Conservation (phyloP, 2,797 vertebrate species). For the Gastrophryne carolinensis region DNA sequence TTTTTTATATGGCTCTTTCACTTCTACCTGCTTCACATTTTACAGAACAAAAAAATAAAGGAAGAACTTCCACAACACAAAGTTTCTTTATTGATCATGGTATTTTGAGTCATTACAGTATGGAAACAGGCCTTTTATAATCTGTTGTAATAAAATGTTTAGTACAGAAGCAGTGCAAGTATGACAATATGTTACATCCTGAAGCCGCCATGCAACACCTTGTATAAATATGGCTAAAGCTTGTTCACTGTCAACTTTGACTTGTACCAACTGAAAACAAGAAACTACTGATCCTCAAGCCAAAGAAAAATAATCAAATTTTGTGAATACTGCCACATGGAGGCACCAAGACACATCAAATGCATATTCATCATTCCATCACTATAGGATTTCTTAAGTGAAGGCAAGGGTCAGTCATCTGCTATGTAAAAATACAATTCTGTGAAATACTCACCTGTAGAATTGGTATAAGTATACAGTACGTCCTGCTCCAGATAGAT, state of each 20-base stretch:
- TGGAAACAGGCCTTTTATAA: conserved; percentile 14
- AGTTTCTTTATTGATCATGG: conserved; percentile 25
- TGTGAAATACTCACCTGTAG: too few species aligned
- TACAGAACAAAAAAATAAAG: too few species aligned
- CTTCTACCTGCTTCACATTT: too few species aligned
- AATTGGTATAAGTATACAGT: too few species aligned
- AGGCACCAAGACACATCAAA: too few species aligned
- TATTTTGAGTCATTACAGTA: conserved; percentile 2
- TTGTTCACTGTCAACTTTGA: background rate
- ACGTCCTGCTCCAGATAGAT: too few species aligned
- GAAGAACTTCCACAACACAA: background rate
- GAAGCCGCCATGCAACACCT: conserved; percentile 1
- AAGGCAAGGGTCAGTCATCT: too few species aligned
- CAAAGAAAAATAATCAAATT: background rate
- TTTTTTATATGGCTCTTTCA: too few species aligned
- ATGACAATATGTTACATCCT: conserved; percentile 10
- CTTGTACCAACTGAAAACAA: background rate
- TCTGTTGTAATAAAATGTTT: background rate
- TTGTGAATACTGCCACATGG: too few species aligned
- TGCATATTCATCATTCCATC: too few species aligned
- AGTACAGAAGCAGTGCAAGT: background rate
- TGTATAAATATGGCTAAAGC: background rate
- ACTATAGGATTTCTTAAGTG: too few species aligned
- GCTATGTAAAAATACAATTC: too few species aligned
- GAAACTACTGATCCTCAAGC: background rate